Evolutionary conservation across 2,113 vertebrate genomes (phyloP).

Genomic region (Sylvilagus bachmani): DNA sequence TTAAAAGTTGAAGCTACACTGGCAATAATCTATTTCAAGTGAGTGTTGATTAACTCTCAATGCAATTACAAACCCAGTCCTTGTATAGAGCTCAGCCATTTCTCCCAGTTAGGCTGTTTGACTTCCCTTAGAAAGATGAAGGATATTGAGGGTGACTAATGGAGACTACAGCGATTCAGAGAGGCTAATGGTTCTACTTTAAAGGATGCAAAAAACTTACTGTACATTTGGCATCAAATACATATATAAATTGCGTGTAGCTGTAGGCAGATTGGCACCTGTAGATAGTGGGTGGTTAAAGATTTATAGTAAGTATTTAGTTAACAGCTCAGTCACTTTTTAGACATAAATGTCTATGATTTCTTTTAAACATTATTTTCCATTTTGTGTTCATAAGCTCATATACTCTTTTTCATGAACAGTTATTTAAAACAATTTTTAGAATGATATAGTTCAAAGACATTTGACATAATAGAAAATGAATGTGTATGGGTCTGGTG

Average conservation of each 20-base stretch:
- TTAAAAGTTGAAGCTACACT: not conserved
- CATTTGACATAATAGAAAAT: constrained; percentile 31
- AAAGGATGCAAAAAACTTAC: constrained; percentile 31
- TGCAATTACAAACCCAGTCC: not conserved
- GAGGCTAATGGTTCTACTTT: not conserved
- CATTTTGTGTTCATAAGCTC: not conserved
- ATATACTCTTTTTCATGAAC: constrained; percentile 25
- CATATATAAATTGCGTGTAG: constrained; percentile 33
- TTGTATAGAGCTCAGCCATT: not conserved
- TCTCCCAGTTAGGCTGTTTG: not conserved
- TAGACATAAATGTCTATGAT: constrained; percentile 29
- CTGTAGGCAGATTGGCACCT: constrained; percentile 66
- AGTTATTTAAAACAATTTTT: constrained; percentile 45
- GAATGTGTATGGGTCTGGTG: not conserved
- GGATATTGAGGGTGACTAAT: not conserved
- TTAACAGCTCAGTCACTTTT: constrained; percentile 64
- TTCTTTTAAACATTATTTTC: constrained; percentile 58
- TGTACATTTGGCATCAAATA: constrained; percentile 46
- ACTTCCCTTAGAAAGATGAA: not conserved
- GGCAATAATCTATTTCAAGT: not conserved
- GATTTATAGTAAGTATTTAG: constrained; percentile 74
- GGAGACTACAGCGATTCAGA: not conserved
- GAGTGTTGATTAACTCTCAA: not conserved
- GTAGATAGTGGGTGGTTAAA: constrained; percentile 54
- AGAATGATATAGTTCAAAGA: constrained; percentile 22